Base-by-base conservation (phyloP, 2,797 vertebrate genomes). In the Cetoscarus ocellatus region DNA sequence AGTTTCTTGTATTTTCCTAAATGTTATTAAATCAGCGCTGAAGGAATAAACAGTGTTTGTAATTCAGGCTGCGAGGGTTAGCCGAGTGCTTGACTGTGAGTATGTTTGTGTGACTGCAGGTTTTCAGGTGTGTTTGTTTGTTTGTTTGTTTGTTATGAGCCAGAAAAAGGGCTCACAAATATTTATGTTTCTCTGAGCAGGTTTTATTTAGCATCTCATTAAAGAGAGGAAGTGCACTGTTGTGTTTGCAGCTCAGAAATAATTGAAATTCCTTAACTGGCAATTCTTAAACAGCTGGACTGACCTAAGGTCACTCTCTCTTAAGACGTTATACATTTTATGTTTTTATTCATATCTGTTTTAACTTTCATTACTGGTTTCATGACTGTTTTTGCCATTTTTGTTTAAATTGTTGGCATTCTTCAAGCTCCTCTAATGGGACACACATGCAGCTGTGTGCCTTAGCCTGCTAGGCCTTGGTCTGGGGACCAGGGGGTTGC, bases 21-120 rank as follows among this genome's bases (percentile, higher is more conserved):
- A 69, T 68, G 65, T 74, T 84, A 86, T 84, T 78, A 79, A 75
- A 64, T 49, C 76, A 61, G 13, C 38, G 83, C 88, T 88, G 73
- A 82, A 73, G 82, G 86, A 82, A 70, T 87, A 84, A 89, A 90
- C 87, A 88, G 59, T 17, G 85, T 92, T 86, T 88, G 61, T 67
- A 82, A 85, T 89, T 84, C 83, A 79, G 55, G 55, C 65, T 54
- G 64, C 48, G 27, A 43, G 45, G 50, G 75, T 44, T 36, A 79
- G 63, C 27, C 69, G 61, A 70, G 67, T 51, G 54, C 17, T 6
- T 15, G 12, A 12, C 56, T 59, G 44, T 66, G 5, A 13, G 70
- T 70, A 17, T 52, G 38, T 71, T 53, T 39, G 42, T 67, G 39
- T 67, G 58, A 50, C 52, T 66, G 67, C 54, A 15, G 66, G 60